Base-by-base conservation (phyloP, 2,797 vertebrate genomes). In the Simalia tracyae region DNA sequence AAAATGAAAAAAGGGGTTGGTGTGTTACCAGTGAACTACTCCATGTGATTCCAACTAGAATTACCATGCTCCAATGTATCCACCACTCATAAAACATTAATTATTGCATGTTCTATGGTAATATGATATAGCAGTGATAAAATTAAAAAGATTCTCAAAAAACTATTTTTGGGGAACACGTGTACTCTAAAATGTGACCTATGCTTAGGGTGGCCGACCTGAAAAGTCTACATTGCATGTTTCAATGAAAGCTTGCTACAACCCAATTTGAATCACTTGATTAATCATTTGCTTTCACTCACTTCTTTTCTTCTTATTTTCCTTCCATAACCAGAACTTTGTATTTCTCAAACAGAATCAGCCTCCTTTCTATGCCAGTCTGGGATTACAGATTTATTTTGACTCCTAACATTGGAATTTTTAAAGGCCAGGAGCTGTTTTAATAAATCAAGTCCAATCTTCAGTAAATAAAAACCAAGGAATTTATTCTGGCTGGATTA, bases 401-500 rank as follows among this genome's bases (percentile, higher is more conserved):
- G 17, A 81, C 54, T 89, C 59, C 31, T 22, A n/a, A 84, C 59
- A 60, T 50, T n/a, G 85, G 26, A 66, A 89, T 84, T 57, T 50
- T 85, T 60, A 59, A 86, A 64, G 64, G 63, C 81, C 91, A 89
- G 31, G 61, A 57, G 86, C 85, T 92, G 57, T 90, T 90, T 90
- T 84, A 90, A 90, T 90, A 92, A 92, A 88, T 88, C 89, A 88
- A 90, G 31, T 36, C 85, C 19, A 57, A 24, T 8, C 72, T 56
- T 68, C 68, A 64, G 24, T 90, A 92, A 90, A 92, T 89, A 92
- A 90, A 89, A 92, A 90, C 68, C 90, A 90, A 84, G 60, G 86
- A 92, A 92, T 92, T 88, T 92, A 88, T 92, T 87, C 59, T 90
- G 92, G 68, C 60, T 59, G 89, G 89, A 92, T 90, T 84, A 90